Base-by-base conservation (phyloP, 2,113 vertebrate genomes). In the Hippocampus abdominalis region DNA sequence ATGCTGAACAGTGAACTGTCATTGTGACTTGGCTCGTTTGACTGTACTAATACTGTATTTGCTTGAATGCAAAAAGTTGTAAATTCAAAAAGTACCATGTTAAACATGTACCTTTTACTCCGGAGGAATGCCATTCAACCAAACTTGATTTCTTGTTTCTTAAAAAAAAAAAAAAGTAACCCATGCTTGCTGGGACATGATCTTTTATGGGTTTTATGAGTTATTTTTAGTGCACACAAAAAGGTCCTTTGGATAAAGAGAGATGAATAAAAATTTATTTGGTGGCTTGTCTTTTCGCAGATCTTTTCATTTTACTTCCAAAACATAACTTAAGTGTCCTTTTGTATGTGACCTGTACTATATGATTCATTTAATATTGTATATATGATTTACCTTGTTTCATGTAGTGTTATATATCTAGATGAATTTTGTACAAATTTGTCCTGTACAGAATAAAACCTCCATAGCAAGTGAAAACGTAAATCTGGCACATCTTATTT, bases 341-440 rank as follows among this genome's bases (percentile, higher is more conserved):
- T 94, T 95, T 94, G 94, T 94, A 94, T 95, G 94, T 94, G 94
- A 96, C 92, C 92, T 94, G 94, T 95, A 93, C 87, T 89, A 92
- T 92, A 92, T 91, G 92, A 94, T 94, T 96, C 93, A 95, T 95
- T 96, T 95, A 94, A 94, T 95, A 96, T 94, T 97, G 96, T 97
- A 97, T 92, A 98, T 96, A 98, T 95, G 93, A 95, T 95, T 95
- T 98, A 95, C 93, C 91, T 97, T 95, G 86, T 96, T 97, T 96
- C 96, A 95, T 94, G 94, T 93, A 91, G 90, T 92, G 94, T 96
- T 95, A 95, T 56, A 95, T 96, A 94, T 97, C 95, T 97, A 97
- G 95, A 95, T 95, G 95, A 94, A 95, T 96, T 98, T 98, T 98
- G 96, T 97, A 98, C 94, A 98, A 95, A 95, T 95, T 36, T 96